phyloP scores from a whole-genome alignment of 2,113 vertebrate species.

The Platichthys flesus region DNA sequence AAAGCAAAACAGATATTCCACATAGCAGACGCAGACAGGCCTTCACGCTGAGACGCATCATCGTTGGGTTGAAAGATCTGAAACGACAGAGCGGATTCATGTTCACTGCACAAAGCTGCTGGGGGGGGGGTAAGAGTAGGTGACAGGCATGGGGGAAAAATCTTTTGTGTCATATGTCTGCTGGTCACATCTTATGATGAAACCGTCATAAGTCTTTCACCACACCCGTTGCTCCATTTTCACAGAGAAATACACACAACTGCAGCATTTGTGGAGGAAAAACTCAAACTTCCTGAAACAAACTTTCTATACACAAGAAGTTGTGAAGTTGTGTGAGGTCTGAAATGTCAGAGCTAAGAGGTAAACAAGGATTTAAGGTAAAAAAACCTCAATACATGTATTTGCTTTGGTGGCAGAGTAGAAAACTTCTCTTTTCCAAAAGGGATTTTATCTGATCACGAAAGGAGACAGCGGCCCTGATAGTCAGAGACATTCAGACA shows the following conservation, averaged over 20 bases:
- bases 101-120: not conserved
- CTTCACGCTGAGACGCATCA: slow-evolving; percentile 26
- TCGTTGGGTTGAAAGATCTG: slow-evolving; percentile 51
- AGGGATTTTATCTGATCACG: not conserved
- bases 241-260: slow-evolving; percentile 4
- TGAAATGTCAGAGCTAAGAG: not conserved
- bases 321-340: not conserved
- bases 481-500: not conserved
- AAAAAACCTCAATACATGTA: not conserved
- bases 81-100: slow-evolving; percentile 27
- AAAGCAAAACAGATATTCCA: slow-evolving; percentile 26
- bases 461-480: not conserved
- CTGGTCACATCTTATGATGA: slow-evolving; percentile 33
- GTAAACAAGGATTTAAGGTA: not conserved
- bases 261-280: not conserved
- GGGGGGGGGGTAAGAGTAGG: not conserved
- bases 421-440: not conserved
- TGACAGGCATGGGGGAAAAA: not conserved
- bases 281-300: not conserved
- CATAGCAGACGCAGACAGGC: slow-evolving; percentile 30
- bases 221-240: slow-evolving; percentile 15
- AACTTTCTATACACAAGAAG: too few relatives aligned
- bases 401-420: not conserved
- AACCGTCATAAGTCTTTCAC: slow-evolving; percentile 37
- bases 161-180: slow-evolving; percentile 17